Percentiles rank a stretch among this genome's conserved stretches.
phyloP scores from a whole-genome alignment of 2,113 vertebrate genomes.

The Parotia lawesii region DNA sequence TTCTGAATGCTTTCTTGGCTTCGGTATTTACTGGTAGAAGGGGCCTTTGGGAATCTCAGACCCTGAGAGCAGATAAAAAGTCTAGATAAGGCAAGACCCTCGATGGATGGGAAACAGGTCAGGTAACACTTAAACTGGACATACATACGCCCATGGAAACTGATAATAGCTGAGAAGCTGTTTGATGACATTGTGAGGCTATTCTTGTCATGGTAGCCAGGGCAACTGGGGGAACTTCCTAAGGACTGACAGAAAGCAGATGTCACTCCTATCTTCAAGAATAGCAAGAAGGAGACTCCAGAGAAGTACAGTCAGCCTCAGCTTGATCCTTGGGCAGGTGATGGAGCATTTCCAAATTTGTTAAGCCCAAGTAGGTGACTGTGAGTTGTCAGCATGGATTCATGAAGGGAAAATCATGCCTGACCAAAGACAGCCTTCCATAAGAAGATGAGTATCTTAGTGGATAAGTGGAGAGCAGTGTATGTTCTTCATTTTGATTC shows the following conservation, averaged over 20 bases:
- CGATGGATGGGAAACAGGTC: accelerated
- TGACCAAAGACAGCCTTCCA: background rate
- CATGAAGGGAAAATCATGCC: background rate
- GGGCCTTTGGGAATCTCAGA: background rate
- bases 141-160: background rate
- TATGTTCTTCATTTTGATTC: background rate
- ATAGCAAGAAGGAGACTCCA: background rate
- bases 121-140: background rate
- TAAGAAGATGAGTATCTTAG: background rate
- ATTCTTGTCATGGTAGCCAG: accelerated
- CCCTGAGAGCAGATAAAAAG: background rate
- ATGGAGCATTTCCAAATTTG: background rate
- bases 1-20: background rate
- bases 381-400: background rate
- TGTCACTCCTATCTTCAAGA: background rate
- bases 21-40: background rate
- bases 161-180: background rate
- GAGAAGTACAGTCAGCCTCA: background rate
- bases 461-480: background rate
- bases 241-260: background rate
- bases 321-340: background rate
- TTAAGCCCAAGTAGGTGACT: background rate
- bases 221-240: background rate
- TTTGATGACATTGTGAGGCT: background rate
- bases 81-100: background rate